Evolutionary conservation across 2,113 vertebrate species (phyloP), one percentile per base, ranked within the genome.

Genomic region (Pipa parva): DNA sequence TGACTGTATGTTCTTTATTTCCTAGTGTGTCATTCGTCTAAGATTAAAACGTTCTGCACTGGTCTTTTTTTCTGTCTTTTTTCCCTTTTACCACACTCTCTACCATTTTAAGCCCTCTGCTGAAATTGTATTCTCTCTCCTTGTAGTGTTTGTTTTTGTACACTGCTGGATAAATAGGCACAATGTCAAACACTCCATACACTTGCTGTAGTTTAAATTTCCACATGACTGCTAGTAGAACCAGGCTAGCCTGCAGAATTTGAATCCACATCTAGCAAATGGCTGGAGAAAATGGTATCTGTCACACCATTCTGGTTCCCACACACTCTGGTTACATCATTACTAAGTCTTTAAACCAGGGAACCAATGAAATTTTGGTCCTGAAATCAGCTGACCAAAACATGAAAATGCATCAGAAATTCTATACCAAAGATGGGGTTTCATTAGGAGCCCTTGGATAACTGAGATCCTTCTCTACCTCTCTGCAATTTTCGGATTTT

Each of bases 311-410:
- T 82, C 88, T 85, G 84, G 91, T 97, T 98, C 97, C 95, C 97
- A 99, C 95, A 97, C 94, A 92, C 95, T 97, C 95, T 92, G 81
- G 94, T 99, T 98, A 99, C 97, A 95, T 97, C 94, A 97, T 97
- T 97, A 97, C 88, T 85, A 88, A 87, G 91, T 87, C 88, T 87
- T 79, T 79, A 85, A 90, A 88, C 77, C 59, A 79, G 76, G 84
- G 86, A 86, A 81, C 97, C 97, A 97, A 97, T 95, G 76, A 83
- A 76, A 76, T 67, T 74, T 71, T 65, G 39, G 77, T 81, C 75
- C 77, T 63, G 31, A 67, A 7, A 84, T 97, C 97, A 99, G 85
- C 85, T 97, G 97, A 97, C 89, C 82, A 83, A 84, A 93, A 92
- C 90, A 93, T 81, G 82, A 92, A 90, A 91, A 89, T 85, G 84